Evolutionary conservation across 2,888 invertebrate species (phyloP), one percentile per base, ranked within the genome.

Genomic region (Oxyteleia sp.): DNA sequence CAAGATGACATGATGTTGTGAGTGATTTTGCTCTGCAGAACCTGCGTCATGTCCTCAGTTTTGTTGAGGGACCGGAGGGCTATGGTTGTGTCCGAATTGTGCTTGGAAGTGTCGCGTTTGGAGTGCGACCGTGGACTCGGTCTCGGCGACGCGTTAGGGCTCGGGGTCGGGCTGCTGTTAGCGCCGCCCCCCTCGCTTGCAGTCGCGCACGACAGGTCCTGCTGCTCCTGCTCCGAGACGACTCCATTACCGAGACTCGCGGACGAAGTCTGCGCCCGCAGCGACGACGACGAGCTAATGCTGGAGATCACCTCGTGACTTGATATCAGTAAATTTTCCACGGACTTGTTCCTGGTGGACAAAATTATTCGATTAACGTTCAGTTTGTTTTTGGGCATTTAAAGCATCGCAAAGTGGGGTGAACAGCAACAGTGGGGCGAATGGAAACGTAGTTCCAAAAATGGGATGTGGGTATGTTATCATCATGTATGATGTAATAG

Each of bases 221-320:
- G 94, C 93, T 93, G 94, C 93, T 93, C 32, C 93, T 94, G 84
- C 5, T 90, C 91, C 13, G 68, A 61, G 7, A 84, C 84, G n/a
- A 82, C 61, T 68, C 87, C 89, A 86, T 89, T 95, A 94, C 94
- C 94, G 85, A 93, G 47, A 74, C 83, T 81, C 20, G 57, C 20
- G 8, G 72, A 74, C 16, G 94, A 89, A 32, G 93, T 93, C 84
- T 94, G 94, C 86, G 93, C 94, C 82, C 94, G 91, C 83, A 95
- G 94, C 18, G 94, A 95, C 68, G 94, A 95, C 68, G 95, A 94
- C 0, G 95, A 95, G 88, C 95, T 95, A 88, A 95, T 95, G 90
- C 95, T 95, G 91, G 95, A 95, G 76, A 95, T 95, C 82, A 95
- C 95, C 93, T 96, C 96, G 90, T 95, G 95, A 59, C 74, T 83